Evolutionary conservation across 2,113 vertebrate species (phyloP).

Genomic region (Syngnathoides biaculeatus): DNA sequence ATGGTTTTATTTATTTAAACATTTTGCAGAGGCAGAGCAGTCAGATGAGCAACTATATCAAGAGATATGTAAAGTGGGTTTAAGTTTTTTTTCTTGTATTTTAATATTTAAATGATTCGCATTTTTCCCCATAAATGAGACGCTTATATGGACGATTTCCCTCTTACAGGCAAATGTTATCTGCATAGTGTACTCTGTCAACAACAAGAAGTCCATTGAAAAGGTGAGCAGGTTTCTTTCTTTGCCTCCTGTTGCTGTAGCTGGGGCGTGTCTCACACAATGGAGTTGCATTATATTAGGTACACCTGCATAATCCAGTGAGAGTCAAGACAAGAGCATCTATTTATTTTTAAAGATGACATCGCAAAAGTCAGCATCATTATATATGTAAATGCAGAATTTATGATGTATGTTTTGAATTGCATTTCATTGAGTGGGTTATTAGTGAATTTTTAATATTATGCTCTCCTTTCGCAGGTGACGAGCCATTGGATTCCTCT

Average conservation of each 20-base stretch:
- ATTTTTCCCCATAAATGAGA: background rate
- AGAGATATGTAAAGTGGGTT: slow-evolving; percentile 91
- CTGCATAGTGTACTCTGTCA: slow-evolving; percentile 97
- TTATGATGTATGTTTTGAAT: background rate
- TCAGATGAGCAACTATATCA: slow-evolving; percentile 94
- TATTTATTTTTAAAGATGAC: background rate
- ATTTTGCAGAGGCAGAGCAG: slow-evolving; percentile 86
- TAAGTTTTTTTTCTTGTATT: background rate
- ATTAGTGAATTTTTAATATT: slow-evolving; percentile 17
- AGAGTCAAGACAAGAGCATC: background rate
- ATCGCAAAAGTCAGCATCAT: background rate
- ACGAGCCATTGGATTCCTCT: slow-evolving; percentile 98
- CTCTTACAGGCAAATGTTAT: slow-evolving; percentile 93
- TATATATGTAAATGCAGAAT: background rate
- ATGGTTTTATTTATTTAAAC: slow-evolving; percentile 26
- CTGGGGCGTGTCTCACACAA: background rate
- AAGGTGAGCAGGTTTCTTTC: slow-evolving; percentile 77
- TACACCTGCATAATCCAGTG: background rate
- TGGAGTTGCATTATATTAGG: background rate
- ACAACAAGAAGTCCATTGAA: slow-evolving; percentile 98
- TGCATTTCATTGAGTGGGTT: background rate
- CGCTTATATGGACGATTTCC: slow-evolving; percentile 29
- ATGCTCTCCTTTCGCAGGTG: slow-evolving; percentile 72
- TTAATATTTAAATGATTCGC: background rate
- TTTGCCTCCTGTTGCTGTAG: background rate